A percentile compares a stretch with the other conserved stretches of the same genome.
These are phyloP conservation scores for Podarcis muralis DNA, from an alignment of 2,113 vertebrate genomes.

Conservation along the genomic window DNA sequence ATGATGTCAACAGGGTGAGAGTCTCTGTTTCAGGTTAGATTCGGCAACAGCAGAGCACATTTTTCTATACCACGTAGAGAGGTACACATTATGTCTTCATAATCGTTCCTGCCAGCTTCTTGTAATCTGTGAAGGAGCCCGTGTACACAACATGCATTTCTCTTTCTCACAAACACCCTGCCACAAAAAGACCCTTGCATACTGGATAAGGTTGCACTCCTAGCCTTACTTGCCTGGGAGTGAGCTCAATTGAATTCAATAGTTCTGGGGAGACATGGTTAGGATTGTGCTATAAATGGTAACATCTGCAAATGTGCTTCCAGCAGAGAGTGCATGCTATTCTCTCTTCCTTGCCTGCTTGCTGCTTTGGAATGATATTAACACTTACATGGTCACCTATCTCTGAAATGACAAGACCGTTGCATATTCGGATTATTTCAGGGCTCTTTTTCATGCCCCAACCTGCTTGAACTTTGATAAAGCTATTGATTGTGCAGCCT, in stretches of 20 bases:
- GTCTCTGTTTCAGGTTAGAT: neutral
- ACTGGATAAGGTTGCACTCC: neutral
- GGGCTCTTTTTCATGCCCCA: neutral
- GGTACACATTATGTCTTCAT: neutral
- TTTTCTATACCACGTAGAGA: neutral
- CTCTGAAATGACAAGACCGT: neutral
- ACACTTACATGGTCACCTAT: neutral
- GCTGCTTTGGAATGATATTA: neutral
- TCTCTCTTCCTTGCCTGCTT: neutral
- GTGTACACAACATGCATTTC: neutral
- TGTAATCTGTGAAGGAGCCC: too few species aligned
- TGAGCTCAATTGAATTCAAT: too few species aligned
- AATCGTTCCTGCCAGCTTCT: neutral
- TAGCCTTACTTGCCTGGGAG: too few species aligned
- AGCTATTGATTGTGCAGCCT: constrained; percentile 1
- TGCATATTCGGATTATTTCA: neutral
- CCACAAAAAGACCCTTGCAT: neutral
- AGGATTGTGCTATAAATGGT: too few species aligned
- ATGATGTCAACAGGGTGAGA: neutral
- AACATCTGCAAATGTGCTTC: neutral
- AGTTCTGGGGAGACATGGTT: too few species aligned
- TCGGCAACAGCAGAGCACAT: neutral
- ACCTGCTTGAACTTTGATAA: neutral
- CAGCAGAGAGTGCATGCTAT: neutral
- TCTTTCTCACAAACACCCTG: neutral